phyloP scores from a whole-genome alignment of 2,113 vertebrate species.

The Atherinomorus stipes region DNA sequence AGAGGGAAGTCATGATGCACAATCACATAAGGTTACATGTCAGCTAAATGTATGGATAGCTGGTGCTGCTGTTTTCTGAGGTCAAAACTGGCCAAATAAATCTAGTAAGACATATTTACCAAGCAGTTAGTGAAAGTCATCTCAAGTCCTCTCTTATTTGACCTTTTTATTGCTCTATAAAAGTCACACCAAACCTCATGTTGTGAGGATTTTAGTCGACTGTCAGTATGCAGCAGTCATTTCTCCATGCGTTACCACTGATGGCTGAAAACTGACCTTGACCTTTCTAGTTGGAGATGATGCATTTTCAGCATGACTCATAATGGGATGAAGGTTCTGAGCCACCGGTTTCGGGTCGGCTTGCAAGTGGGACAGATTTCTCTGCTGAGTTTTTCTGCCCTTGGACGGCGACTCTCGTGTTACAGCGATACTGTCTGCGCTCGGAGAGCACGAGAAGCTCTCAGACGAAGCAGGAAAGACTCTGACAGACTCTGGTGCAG shows the following conservation, averaged over 20 bases:
- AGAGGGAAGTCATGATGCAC: background rate
- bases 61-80: background rate
- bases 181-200: background rate
- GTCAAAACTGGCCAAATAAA: background rate
- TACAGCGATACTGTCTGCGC: constrained; percentile 8
- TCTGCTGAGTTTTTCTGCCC: constrained; percentile 26
- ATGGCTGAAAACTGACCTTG: constrained; percentile 44
- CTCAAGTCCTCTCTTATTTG: background rate
- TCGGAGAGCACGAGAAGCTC: background rate
- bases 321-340: constrained; percentile 43
- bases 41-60: background rate
- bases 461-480: background rate
- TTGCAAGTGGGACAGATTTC: constrained; percentile 15
- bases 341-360: constrained; percentile 17
- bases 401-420: constrained; percentile 30
- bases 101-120: background rate
- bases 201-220: background rate
- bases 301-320: constrained; percentile 46
- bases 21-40: background rate
- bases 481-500: background rate
- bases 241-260: constrained; percentile 18
- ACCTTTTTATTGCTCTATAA: constrained; percentile 4
- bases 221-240: constrained; percentile 7
- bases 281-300: constrained; percentile 55
- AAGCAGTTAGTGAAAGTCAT: background rate